Conservation (phyloP, 1,140 invertebrate species). For the Bombus balteatus region DNA sequence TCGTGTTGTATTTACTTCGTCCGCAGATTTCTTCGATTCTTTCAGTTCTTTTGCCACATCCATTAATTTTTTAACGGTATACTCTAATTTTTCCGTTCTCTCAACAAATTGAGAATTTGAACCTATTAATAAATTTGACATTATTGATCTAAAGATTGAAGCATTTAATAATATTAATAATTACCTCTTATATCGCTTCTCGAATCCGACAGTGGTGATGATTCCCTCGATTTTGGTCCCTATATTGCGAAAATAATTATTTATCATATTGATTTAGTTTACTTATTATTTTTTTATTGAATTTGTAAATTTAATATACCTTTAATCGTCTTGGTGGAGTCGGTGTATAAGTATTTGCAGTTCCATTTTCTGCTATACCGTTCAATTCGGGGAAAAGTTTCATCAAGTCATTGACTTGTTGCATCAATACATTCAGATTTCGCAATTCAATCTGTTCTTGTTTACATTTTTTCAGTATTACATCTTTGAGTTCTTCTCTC, state of each 20-base stretch:
- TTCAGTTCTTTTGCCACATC: slow-evolving; percentile 78
- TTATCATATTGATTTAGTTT: not conserved
- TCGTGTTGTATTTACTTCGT: slow-evolving; percentile 71
- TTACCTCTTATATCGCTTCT: slow-evolving; percentile 80
- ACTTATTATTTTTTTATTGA: not conserved
- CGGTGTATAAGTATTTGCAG: slow-evolving; percentile 79
- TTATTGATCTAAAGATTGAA: slow-evolving; percentile 11
- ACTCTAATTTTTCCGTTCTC: slow-evolving; percentile 79
- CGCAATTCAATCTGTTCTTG: slow-evolving; percentile 86
- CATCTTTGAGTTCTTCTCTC: slow-evolving; percentile 86
- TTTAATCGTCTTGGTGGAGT: slow-evolving; percentile 84
- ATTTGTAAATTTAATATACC: slow-evolving; percentile 63
- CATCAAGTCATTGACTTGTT: slow-evolving; percentile 90
- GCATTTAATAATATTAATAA: slow-evolving; percentile 28
- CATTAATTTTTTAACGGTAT: slow-evolving; percentile 79
- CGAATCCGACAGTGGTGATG: slow-evolving; percentile 84
- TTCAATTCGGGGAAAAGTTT: slow-evolving; percentile 87
- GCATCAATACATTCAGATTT: slow-evolving; percentile 87
- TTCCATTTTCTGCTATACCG: slow-evolving; percentile 71
- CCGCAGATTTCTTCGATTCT: slow-evolving; percentile 77
- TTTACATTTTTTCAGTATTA: slow-evolving; percentile 82
- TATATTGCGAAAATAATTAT: slow-evolving; percentile 57
- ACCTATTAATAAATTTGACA: slow-evolving; percentile 23
- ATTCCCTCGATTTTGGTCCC: slow-evolving; percentile 85
- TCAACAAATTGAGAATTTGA: slow-evolving; percentile 55